Base-by-base conservation (phyloP, 2,888 invertebrate genomes). In the Polydrusus cervinus region DNA sequence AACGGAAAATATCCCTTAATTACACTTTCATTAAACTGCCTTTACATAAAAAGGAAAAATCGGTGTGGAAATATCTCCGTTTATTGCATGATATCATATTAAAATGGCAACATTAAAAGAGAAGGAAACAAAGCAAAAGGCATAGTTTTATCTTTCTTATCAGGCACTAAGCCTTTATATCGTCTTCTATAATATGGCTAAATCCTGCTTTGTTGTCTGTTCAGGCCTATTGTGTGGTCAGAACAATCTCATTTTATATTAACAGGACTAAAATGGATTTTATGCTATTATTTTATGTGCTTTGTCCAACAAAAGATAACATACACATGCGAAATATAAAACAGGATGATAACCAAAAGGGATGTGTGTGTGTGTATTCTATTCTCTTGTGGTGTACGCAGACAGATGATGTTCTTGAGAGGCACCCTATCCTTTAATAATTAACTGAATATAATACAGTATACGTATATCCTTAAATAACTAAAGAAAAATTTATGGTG, bases 161-260 rank as follows among this genome's bases (percentile, higher is more conserved):
- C 53, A 47, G 14, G 3, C 53, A 25, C 25, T 20, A 53, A 53
- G 25, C 53, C 25, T 53, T 53, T 53, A 53, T 53, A 53, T 53
- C 30, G 53, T n/a, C 53, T 53, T 16, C 20, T 53, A 53, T 53
- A 53, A 53, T n/a, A 53, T 53, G 53, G 53, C 53, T 53, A 53
- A 53, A 53, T 20, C 30, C 53, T 53, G 14, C 53, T 53, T 53
- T 53, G 53, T 53, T 53, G 53, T 53, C 30, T 53, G 53, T 53
- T 53, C 53, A 53, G 53, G 53, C 53, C 53, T 53, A 53, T 53
- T 53, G 53, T 53, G 53, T 30, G 53, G 53, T 53, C 53, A 53
- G 53, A 53, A 30, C 53, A 53, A 53, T 53, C 53, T 53, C 53
- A 53, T 53, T 53, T 53, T 20, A 53, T 53, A 53, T 53, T 53